Evolutionary conservation across 2,888 invertebrate genomes (phyloP).

Genomic region (Erebia palarica): DNA sequence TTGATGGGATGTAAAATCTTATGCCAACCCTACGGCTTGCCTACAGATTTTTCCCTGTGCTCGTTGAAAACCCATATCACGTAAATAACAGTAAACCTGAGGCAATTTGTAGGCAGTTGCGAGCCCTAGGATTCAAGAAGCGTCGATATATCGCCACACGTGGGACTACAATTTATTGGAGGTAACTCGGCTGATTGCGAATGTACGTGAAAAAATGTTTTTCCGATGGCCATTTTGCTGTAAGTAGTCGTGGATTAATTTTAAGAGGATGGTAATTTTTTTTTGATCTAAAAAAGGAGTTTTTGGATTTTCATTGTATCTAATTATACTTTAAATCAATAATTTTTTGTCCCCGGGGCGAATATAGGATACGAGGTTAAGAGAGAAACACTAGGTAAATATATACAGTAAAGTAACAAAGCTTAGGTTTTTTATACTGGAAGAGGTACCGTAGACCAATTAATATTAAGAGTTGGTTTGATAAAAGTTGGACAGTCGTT

Average conservation of each 20-base stretch:
- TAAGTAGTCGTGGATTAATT: neutral
- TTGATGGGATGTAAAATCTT: no score
- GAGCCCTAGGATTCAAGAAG: slow-evolving; percentile 51
- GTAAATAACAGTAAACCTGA: slow-evolving; percentile 61
- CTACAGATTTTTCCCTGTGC: slow-evolving; percentile 26
- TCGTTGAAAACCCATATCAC: slow-evolving; percentile 56
- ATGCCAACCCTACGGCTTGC: neutral
- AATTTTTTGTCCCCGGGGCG: no score
- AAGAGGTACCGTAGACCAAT: neutral
- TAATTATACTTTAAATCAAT: no score
- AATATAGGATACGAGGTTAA: neutral
- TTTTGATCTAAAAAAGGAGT: no score
- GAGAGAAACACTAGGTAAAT: neutral
- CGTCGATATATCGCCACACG: slow-evolving; percentile 57
- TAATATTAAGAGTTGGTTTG: neutral
- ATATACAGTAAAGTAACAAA: neutral
- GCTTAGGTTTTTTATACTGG: neutral
- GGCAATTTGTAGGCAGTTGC: slow-evolving; percentile 64
- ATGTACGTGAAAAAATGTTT: slow-evolving; percentile 35
- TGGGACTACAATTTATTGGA: slow-evolving; percentile 52
- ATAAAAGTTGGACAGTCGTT: neutral
- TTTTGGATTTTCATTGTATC: no score
- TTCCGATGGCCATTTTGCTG: slow-evolving; percentile 18
- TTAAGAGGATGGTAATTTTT: neutral
- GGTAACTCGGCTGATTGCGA: slow-evolving; percentile 38